Conservation (phyloP, 2,113 vertebrate genomes). For the Syngnathus typhle region DNA sequence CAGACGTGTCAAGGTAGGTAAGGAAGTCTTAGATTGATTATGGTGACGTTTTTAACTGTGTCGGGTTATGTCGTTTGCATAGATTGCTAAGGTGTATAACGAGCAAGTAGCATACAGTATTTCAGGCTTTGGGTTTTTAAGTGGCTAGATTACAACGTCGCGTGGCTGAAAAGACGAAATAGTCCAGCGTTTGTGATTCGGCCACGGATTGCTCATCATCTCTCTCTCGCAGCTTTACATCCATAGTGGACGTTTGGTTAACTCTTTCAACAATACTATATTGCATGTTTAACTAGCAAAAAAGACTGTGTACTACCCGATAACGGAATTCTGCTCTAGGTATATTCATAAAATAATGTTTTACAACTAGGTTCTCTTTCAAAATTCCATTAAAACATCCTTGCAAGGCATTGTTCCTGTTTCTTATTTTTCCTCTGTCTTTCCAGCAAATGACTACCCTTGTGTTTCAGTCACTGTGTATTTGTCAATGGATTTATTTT, state of each 20-base stretch:
- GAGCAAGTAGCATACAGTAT: conserved; percentile 59
- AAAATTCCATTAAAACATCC: conserved; percentile 77
- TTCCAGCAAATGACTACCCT: conserved; percentile 44
- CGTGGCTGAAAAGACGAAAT: conserved; percentile 45
- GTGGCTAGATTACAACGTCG: conserved; percentile 51
- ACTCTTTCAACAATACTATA: conserved; percentile 61
- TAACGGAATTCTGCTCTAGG: conserved; percentile 57
- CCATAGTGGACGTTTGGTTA: conserved; percentile 54
- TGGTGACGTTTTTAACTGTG: conserved; percentile 53
- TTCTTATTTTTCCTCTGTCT: conserved; percentile 61
- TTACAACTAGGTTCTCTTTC: conserved; percentile 68
- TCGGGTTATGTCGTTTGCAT: conserved; percentile 47
- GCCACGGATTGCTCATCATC: conserved; percentile 40
- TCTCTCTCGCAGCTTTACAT: conserved; percentile 46
- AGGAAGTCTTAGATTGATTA: conserved; percentile 54
- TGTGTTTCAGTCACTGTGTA: conserved; percentile 34
- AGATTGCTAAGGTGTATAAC: conserved; percentile 50
- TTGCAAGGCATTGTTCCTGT: conserved; percentile 72
- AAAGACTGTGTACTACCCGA: conserved; percentile 63
- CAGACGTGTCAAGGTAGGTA: conserved; percentile 51
- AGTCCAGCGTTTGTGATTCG: conserved; percentile 49
- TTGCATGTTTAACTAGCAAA: conserved; percentile 74
- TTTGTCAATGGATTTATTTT: conserved; percentile 18
- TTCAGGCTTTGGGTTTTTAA: conserved; percentile 60
- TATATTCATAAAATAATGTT: conserved; percentile 62